Percentiles rank a stretch among this genome's conserved stretches.
These are phyloP conservation scores for Ficedula albicollis DNA, from an alignment of 2,797 vertebrate genomes.

Conservation along the genomic window DNA sequence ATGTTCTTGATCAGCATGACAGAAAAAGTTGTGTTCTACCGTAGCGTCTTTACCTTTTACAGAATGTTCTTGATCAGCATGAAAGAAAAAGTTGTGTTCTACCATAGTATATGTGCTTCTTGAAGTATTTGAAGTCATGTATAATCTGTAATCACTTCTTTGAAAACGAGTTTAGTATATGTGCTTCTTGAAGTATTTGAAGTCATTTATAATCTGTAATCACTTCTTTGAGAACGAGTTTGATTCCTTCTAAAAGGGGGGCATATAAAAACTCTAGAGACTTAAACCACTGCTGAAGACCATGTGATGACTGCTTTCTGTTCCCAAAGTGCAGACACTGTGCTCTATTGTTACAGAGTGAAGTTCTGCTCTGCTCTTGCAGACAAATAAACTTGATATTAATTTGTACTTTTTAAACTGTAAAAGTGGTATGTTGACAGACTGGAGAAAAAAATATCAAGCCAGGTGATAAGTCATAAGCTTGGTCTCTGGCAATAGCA, in stretches of 20 bases:
- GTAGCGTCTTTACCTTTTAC: no score
- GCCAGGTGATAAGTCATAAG: not conserved
- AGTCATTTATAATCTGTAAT: not conserved
- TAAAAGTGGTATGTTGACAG: not conserved
- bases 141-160: no score
- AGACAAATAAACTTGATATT: not conserved
- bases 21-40: not conserved
- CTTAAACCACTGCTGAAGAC: not conserved
- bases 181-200: not conserved
- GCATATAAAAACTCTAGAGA: not conserved
- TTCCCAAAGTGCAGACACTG: not conserved
- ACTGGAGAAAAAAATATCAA: not conserved
- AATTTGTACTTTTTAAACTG: not conserved
- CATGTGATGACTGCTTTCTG: rapidly evolving
- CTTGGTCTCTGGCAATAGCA: not conserved
- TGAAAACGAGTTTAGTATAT: no score
- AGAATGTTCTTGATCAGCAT: no score
- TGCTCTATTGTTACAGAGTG: not conserved
- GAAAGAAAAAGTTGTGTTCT: no score
- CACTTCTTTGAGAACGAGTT: not conserved
- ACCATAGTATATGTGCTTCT: no score
- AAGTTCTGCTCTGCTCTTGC: not conserved
- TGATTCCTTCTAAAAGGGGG: not conserved
- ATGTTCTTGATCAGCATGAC: not conserved
- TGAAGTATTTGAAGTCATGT: no score